phyloP scores from a whole-genome alignment of 2,113 vertebrate species.

The Siphamia tubifer region DNA sequence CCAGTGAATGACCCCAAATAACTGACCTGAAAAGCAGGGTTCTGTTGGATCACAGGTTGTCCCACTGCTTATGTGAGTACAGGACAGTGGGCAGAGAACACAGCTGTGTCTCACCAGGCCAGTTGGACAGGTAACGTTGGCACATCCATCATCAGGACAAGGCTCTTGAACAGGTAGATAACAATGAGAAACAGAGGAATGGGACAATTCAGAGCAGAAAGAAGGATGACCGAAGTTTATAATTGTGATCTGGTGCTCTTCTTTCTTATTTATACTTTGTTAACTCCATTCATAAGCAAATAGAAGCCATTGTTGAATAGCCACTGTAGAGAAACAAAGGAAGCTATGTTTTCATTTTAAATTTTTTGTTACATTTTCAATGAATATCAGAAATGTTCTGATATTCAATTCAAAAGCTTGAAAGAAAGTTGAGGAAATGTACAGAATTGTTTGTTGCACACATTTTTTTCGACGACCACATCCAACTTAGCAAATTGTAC shows the following conservation, averaged over 20 bases:
- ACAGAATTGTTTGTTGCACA: background rate
- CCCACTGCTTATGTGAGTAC: slow-evolving; percentile 78
- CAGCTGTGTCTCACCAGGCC: slow-evolving; percentile 78
- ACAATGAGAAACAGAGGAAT: background rate
- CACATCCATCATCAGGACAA: slow-evolving; percentile 81
- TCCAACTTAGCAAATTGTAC: slow-evolving; percentile 46
- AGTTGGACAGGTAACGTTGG: slow-evolving; percentile 76
- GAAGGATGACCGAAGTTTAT: too few species aligned
- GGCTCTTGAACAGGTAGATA: slow-evolving; percentile 78
- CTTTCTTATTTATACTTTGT: too few species aligned
- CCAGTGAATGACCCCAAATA: background rate
- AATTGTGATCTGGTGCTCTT: too few species aligned
- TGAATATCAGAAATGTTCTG: too few species aligned
- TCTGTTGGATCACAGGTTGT: slow-evolving; percentile 49
- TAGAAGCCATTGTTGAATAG: too few species aligned
- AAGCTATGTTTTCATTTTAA: too few species aligned
- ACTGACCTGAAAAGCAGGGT: slow-evolving; percentile 82
- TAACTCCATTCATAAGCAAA: too few species aligned
- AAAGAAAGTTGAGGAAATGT: too few species aligned
- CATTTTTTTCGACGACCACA: too few species aligned
- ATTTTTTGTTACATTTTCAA: too few species aligned
- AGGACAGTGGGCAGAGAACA: slow-evolving; percentile 85
- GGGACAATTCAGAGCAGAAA: background rate
- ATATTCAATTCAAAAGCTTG: too few species aligned
- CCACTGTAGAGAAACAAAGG: too few species aligned